Base-by-base conservation (phyloP, 2,797 vertebrate genomes). In the Tokudaia muenninki region DNA sequence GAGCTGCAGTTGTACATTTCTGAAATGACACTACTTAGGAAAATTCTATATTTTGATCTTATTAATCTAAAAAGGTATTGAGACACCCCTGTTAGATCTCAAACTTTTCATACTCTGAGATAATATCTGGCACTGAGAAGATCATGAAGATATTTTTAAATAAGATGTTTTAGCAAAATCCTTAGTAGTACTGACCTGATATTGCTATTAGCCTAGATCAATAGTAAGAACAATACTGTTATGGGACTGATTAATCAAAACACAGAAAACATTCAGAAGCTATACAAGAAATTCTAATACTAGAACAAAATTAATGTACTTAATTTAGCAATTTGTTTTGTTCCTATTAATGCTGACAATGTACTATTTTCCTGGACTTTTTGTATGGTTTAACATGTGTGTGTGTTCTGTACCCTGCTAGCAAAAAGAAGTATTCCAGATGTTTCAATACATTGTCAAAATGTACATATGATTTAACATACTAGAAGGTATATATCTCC, bases 301-400 rank as follows among this genome's bases (percentile, higher is more conserved):
- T 70, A 59, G 65, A 70, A 55, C 26, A 90, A 92, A 90, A 52
- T 61, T 78, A 92, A 81, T 92, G 3, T 67, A 86, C 3, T 55
- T 94, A 57, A 75, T 59, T 94, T 93, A 80, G 37, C 9, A 41
- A 4, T 86, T 96, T 93, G 92, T 95, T 93, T 96, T 94, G 3
- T 47, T 82, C 16, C 1, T 86, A 29, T 34, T 70, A 81, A 37
- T 70, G 75, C 29, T 52, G 34, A 26, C 29, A 80, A 82, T 59
- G 44, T 17, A 12, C 57, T 86, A 70, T 89, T 90, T 95, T 92
- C n/a, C 65, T 11, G 52, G 26, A 3, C 63, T 67, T 4, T 96
- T 83, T 57, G 8, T 61, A 11, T 77, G 12, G 17, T 90, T 92
- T 93, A 22, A 95, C 95, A 94, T 83, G 16, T 90, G 24, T 44